Base-by-base conservation (phyloP, 2,888 invertebrate species). In the Reticulitermes lucifugus region DNA sequence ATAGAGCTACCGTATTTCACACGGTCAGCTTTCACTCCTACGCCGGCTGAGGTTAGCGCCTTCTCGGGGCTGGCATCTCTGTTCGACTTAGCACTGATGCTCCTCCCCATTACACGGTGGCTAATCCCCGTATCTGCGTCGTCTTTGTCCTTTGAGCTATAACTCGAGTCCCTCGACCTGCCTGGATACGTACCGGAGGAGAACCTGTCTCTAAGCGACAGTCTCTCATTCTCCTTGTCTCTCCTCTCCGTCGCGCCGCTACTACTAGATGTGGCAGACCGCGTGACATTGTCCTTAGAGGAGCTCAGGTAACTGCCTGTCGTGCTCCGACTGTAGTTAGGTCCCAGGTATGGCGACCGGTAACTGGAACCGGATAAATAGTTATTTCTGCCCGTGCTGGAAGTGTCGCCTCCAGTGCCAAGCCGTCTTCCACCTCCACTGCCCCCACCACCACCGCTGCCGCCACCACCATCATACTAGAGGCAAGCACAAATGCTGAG, bases 191-290 rank as follows among this genome's bases (percentile, higher is more conserved):
- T 86, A 25, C 84, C 85, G n/a, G 79, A 65, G 25, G 51, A 71
- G 81, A 83, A 83, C 51, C 84, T 84, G 83, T 86, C 86, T 51
- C 83, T 29, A n/a, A 86, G 77, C 25, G 86, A 86, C 70, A 85
- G 35, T 35, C 86, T 83, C 21, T 86, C 85, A 71, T 29, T 60
- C 46, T 85, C 83, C 51, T 81, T 86, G 71, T 75, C 75, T 29
- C 43, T 43, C 14, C 46, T 35, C 10, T n/a, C 9, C 46, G 43
- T 43, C n/a, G 81, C 18, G 22, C n/a, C 65, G n/a, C 6, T 6
- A 18, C 60, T 18, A 60, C 22, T 60, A n/a, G 81, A 22, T 6
- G 46, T 7, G 12, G 12, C 35, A 9, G 73, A 7, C 12, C 41
- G 12, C 77, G 35, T 46, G 7, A 2, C 51, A 14, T 25, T 81